Conservation (phyloP, 2,797 vertebrate species). For the Myoxocephalus aenaeus region DNA sequence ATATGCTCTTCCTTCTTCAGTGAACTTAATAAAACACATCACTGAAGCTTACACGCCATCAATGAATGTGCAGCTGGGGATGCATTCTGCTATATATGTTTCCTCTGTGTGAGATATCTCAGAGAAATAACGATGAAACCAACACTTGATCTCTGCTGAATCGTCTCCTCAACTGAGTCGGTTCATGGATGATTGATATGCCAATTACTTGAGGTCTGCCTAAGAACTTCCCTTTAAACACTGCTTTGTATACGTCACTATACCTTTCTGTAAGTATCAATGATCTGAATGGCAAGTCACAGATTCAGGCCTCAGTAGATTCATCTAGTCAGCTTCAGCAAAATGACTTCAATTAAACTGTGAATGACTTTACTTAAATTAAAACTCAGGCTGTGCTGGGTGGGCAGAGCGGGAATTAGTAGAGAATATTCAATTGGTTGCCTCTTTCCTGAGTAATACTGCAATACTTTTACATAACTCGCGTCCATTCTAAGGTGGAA, state of each 20-base stretch:
- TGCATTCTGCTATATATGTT: slow-evolving; percentile 64
- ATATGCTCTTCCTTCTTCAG: slow-evolving; percentile 64
- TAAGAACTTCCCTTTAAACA: slow-evolving; percentile 51
- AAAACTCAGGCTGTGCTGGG: background rate
- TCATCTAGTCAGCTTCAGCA: slow-evolving; percentile 15
- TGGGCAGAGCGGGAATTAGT: background rate
- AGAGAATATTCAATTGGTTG: background rate
- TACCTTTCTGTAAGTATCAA: slow-evolving; percentile 26
- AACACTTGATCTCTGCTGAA: slow-evolving; percentile 56
- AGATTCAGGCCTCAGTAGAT: slow-evolving; percentile 23
- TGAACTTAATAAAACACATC: slow-evolving; percentile 77
- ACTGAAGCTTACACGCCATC: slow-evolving; percentile 51
- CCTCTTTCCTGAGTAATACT: slow-evolving; percentile 10
- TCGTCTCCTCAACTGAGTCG: slow-evolving; percentile 33
- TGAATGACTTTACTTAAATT: slow-evolving; percentile 11
- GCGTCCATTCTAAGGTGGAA: background rate
- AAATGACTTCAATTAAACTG: slow-evolving; percentile 10
- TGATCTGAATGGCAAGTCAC: slow-evolving; percentile 26
- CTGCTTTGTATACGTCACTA: slow-evolving; percentile 26
- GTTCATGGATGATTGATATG: slow-evolving; percentile 60
- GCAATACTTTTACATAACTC: background rate
- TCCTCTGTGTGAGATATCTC: slow-evolving; percentile 68
- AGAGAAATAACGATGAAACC: slow-evolving; percentile 57
- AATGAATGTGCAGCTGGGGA: slow-evolving; percentile 61
- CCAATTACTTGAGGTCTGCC: slow-evolving; percentile 54